phyloP scores from a whole-genome alignment of 2,113 vertebrate species.

The Nerophis ophidion region DNA sequence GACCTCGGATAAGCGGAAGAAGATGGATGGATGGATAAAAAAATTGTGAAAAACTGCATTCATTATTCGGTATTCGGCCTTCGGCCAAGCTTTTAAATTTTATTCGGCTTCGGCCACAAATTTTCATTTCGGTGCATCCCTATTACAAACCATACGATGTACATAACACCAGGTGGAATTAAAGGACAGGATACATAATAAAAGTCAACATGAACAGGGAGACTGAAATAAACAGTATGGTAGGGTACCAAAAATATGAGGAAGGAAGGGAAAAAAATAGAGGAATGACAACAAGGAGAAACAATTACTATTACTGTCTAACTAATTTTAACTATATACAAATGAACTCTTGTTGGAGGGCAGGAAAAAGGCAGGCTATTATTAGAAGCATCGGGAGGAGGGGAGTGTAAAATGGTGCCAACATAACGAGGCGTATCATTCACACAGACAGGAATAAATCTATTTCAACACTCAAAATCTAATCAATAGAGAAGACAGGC shows the following conservation, averaged over 20 bases:
- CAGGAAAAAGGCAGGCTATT: slow-evolving; percentile 9
- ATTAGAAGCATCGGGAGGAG: slow-evolving; percentile 2
- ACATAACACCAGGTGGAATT: slow-evolving; percentile 37
- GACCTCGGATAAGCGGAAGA: too few relatives aligned
- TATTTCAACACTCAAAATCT: slow-evolving; percentile 28
- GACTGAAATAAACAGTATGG: neutral
- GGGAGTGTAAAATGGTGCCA: neutral
- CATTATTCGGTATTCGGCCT: too few relatives aligned
- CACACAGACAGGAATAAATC: slow-evolving; percentile 28
- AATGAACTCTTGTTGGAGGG: neutral
- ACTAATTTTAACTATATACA: neutral
- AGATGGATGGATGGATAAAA: too few relatives aligned
- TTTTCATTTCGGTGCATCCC: too few relatives aligned
- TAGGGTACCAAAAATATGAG: slow-evolving; percentile 23
- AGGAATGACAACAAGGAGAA: neutral
- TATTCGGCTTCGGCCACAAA: too few relatives aligned
- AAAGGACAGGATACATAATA: slow-evolving; percentile 37
- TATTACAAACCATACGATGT: slow-evolving; percentile 37
- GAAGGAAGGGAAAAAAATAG: slow-evolving; percentile 15
- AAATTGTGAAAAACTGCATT: too few relatives aligned
- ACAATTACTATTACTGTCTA: neutral
- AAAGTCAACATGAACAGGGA: slow-evolving; percentile 24
- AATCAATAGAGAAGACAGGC: slow-evolving; percentile 35
- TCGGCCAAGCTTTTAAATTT: too few relatives aligned
- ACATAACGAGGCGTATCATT: slow-evolving; percentile 42